Percentiles rank a stretch among this genome's conserved stretches.
phyloP scores from a whole-genome alignment of 2,888 invertebrate genomes.

The Orthosia cruda region DNA sequence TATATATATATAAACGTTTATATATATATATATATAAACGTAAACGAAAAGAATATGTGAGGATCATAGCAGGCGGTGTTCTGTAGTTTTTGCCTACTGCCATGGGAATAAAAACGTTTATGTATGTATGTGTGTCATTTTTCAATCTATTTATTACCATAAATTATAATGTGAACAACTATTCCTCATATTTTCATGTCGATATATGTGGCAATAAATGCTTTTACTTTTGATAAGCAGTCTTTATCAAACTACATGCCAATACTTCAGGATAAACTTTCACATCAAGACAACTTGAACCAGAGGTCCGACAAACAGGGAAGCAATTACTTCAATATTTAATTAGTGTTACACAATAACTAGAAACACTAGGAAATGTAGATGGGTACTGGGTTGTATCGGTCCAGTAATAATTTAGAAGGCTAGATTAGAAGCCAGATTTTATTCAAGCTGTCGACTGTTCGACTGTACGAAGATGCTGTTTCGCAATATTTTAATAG shows the following conservation, averaged over 20 bases:
- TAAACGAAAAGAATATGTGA: no score
- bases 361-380: slow-evolving; percentile 64
- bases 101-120: no score
- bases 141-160: no score
- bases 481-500: slow-evolving; percentile 40
- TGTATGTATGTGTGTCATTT: no score
- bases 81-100: no score
- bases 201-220: no score
- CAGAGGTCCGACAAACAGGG: slow-evolving; percentile 34
- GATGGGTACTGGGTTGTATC: slow-evolving; percentile 63
- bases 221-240: not conserved
- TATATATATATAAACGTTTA: no score
- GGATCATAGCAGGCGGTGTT: no score
- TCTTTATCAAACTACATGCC: not conserved
- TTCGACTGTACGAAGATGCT: slow-evolving; percentile 6
- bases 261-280: slow-evolving; percentile 13
- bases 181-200: no score
- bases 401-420: slow-evolving; percentile 56
- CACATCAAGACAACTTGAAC: not conserved
- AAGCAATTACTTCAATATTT: slow-evolving; percentile 64
- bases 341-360: slow-evolving; percentile 67
- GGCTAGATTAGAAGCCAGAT: slow-evolving; percentile 35
- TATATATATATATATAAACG: no score
- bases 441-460: slow-evolving; percentile 45
- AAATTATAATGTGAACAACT: no score